phyloP scores from a whole-genome alignment of 2,888 invertebrate genomes.

The Caenorhabditis sulstoni region DNA sequence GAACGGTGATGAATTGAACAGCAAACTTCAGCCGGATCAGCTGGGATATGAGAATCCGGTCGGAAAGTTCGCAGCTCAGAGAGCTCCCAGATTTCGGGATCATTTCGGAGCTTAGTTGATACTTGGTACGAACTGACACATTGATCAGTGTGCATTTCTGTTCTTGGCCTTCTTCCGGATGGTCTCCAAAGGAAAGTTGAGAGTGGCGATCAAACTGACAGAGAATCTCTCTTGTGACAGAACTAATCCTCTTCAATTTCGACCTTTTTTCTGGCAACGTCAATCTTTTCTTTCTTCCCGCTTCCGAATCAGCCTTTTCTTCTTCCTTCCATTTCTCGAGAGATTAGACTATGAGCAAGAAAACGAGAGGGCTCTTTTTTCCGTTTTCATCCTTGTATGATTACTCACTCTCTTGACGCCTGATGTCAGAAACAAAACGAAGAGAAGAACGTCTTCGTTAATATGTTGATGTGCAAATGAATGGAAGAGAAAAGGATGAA shows the following conservation, averaged over 20 bases:
- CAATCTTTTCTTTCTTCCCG: neutral
- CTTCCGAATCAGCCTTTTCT: neutral
- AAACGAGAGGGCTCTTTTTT: too few species aligned
- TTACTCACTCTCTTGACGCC: slow-evolving; percentile 19
- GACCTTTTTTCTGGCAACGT: neutral
- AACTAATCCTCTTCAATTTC: neutral
- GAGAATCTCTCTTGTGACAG: neutral
- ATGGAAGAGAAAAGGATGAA: slow-evolving; percentile 9
- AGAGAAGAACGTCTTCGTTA: slow-evolving; percentile 5
- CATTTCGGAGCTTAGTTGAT: too few species aligned
- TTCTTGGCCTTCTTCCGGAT: too few species aligned
- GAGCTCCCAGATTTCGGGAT: too few species aligned
- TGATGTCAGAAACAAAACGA: slow-evolving; percentile 2
- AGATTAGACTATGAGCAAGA: slow-evolving; percentile 15
- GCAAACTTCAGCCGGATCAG: too few species aligned
- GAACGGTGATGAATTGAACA: too few species aligned
- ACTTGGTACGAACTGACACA: too few species aligned
- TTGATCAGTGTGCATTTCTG: too few species aligned
- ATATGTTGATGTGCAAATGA: slow-evolving; percentile 11
- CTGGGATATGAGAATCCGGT: too few species aligned
- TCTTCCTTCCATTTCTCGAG: slow-evolving; percentile 5
- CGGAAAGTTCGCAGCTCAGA: too few species aligned
- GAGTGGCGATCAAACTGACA: neutral
- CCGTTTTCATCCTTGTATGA: neutral
- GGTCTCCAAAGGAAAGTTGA: neutral